A percentile compares a stretch with the other conserved stretches of the same genome.
phyloP scores from a whole-genome alignment of 2,888 invertebrate species.

The Drosophila ezoana region DNA sequence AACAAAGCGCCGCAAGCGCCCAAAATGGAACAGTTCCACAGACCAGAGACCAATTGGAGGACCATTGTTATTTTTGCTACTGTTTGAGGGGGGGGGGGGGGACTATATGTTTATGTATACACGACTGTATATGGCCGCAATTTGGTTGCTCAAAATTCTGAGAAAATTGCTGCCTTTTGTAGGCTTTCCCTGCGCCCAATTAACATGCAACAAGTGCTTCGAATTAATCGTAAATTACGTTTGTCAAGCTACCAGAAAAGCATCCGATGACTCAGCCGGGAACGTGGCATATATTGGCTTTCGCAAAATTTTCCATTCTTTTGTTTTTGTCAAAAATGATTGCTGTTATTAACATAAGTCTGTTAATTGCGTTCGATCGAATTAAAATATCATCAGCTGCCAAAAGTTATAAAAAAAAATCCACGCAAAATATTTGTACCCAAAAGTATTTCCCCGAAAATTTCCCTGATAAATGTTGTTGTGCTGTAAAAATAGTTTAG shows the following conservation, averaged over 20 bases:
- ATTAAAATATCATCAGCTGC: slow-evolving; percentile 3
- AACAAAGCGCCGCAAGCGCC: slow-evolving; percentile 38
- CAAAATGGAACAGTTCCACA: slow-evolving; percentile 24
- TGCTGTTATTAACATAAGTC: slow-evolving; percentile 43
- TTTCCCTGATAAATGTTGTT: too few species aligned
- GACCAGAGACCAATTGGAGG: slow-evolving; percentile 45
- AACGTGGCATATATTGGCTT: slow-evolving; percentile 22
- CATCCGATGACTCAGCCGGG: slow-evolving; percentile 46
- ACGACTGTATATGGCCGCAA: background rate
- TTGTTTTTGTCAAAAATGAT: slow-evolving; percentile 38
- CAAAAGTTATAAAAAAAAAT: slow-evolving; percentile 4
- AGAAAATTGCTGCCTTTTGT: slow-evolving; percentile 41
- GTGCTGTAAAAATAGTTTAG: slow-evolving; percentile 1
- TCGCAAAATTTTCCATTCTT: slow-evolving; percentile 54
- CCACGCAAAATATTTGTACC: background rate
- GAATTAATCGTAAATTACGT: slow-evolving; percentile 32
- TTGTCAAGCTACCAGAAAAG: slow-evolving; percentile 61
- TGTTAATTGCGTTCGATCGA: slow-evolving; percentile 28
- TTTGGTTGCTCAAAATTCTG: slow-evolving; percentile 39
- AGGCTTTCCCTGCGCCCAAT: slow-evolving; percentile 59
- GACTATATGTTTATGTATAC: background rate
- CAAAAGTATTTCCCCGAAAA: background rate
- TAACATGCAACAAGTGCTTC: slow-evolving; percentile 67
- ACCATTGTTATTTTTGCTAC: slow-evolving; percentile 34
- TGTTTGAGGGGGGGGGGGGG: slow-evolving; percentile 3